phyloP scores from a whole-genome alignment of 2,888 invertebrate species.

The Smittia sp. region DNA sequence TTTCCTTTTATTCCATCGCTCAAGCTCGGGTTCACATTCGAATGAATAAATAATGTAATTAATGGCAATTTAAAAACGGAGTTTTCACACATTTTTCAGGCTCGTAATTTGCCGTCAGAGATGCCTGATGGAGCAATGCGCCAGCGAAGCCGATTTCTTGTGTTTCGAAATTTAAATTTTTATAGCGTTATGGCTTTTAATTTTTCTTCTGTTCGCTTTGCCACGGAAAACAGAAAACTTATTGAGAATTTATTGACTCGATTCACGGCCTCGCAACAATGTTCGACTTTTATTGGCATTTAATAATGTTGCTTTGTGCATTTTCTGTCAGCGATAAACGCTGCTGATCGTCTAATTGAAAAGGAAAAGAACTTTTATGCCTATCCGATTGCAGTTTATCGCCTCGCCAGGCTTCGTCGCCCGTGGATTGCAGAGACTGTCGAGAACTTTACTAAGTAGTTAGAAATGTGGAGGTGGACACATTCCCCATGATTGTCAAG shows the following conservation, averaged over 20 bases:
- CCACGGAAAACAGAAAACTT: background rate
- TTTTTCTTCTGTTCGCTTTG: background rate
- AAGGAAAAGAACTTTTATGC: no score
- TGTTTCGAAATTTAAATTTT: slow-evolving; percentile 8
- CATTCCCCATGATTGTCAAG: no score
- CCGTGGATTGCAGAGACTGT: no score
- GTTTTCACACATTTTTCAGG: slow-evolving; percentile 36
- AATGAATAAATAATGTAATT: slow-evolving; percentile 41
- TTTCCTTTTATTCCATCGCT: background rate
- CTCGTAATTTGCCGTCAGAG: background rate
- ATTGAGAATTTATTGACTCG: slow-evolving; percentile 11
- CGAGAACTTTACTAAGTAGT: no score
- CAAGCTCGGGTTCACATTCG: background rate
- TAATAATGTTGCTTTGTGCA: slow-evolving; percentile 3
- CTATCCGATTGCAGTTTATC: no score
- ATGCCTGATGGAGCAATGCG: background rate
- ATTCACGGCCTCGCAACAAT: background rate
- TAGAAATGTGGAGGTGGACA: no score
- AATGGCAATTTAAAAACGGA: slow-evolving; percentile 40
- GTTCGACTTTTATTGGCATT: background rate
- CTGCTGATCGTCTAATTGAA: background rate
- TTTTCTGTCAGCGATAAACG: background rate
- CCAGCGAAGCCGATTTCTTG: slow-evolving; percentile 13
- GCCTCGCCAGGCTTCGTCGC: no score
- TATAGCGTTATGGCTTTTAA: slow-evolving; percentile 12